These are phyloP conservation scores for Diceros bicornis DNA, from an alignment of 2,797 vertebrate species.

Conservation along the genomic window DNA sequence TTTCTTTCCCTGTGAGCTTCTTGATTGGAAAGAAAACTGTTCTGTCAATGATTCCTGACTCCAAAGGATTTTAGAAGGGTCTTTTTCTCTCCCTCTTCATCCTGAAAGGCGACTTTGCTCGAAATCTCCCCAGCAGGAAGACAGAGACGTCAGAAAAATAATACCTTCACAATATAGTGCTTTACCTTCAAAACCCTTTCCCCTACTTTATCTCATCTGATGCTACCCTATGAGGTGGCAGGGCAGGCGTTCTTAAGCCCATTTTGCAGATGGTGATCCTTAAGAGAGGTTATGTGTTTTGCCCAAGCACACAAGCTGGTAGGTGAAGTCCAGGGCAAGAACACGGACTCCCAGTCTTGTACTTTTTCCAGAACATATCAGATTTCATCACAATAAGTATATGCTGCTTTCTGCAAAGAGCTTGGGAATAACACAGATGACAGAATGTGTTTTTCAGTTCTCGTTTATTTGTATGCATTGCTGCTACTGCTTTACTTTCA, in stretches of 20 bases:
- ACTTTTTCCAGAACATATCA: neutral
- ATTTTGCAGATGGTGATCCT: neutral
- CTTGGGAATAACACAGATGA: neutral
- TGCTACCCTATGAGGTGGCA: neutral
- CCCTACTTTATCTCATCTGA: neutral
- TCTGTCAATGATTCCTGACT: neutral
- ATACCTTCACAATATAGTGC: neutral
- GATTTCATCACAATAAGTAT: neutral
- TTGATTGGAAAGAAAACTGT: neutral
- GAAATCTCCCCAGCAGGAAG: slow-evolving; percentile 13
- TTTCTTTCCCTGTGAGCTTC: slow-evolving; percentile 32
- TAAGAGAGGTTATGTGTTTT: neutral
- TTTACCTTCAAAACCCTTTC: neutral
- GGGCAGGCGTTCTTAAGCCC: neutral
- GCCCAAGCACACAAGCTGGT: neutral
- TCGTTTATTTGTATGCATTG: neutral
- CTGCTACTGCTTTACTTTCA: neutral
- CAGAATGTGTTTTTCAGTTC: neutral
- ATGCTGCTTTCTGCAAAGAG: neutral
- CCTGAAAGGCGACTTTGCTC: neutral
- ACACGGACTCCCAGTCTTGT: neutral
- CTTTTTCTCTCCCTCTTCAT: slow-evolving; percentile 39
- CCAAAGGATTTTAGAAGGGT: neutral
- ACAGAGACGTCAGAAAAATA: slow-evolving; percentile 44
- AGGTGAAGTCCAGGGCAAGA: neutral